Conservation (phyloP, 1,140 invertebrate genomes). For the Aricia agestis region DNA sequence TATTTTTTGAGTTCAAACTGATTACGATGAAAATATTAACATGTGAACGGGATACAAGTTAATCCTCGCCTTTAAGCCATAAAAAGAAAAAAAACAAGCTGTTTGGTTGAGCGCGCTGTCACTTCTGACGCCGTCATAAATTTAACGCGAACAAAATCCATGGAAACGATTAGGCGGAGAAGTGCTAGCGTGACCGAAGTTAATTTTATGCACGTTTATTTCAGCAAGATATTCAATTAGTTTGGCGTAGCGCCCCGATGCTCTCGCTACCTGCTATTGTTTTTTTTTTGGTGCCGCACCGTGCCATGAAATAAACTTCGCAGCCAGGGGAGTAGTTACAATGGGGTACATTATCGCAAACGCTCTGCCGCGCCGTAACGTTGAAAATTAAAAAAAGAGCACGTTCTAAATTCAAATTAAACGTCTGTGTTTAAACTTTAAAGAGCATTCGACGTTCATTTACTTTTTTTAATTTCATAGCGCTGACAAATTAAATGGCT, state of each 20-base stretch:
- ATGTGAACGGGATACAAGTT: slow-evolving; percentile 13
- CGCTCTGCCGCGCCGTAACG: background rate
- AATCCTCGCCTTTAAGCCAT: background rate
- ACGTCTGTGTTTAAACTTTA: background rate
- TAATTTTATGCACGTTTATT: slow-evolving; percentile 39
- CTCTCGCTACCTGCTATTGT: slow-evolving; percentile 35
- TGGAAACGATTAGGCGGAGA: slow-evolving; percentile 10
- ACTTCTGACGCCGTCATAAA: slow-evolving; percentile 7
- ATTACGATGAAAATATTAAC: slow-evolving; percentile 1
- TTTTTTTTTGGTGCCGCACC: slow-evolving; percentile 13
- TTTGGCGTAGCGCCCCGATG: slow-evolving; percentile 15
- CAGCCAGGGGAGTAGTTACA: background rate
- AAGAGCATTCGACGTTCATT: background rate
- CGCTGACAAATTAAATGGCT: background rate
- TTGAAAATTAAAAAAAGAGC: slow-evolving; percentile 3
- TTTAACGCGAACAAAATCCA: slow-evolving; percentile 5
- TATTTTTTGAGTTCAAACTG: background rate
- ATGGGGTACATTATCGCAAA: slow-evolving; percentile 14
- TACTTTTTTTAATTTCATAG: background rate
- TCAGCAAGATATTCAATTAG: slow-evolving; percentile 34
- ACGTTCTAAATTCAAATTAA: slow-evolving; percentile 6
- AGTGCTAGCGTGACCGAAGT: slow-evolving; percentile 24
- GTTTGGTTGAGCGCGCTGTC: background rate
- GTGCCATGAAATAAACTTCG: slow-evolving; percentile 10
- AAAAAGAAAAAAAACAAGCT: slow-evolving; percentile 1